Evolutionary conservation across 2,888 invertebrate genomes (phyloP).

Genomic region (Euplexia lucipara): DNA sequence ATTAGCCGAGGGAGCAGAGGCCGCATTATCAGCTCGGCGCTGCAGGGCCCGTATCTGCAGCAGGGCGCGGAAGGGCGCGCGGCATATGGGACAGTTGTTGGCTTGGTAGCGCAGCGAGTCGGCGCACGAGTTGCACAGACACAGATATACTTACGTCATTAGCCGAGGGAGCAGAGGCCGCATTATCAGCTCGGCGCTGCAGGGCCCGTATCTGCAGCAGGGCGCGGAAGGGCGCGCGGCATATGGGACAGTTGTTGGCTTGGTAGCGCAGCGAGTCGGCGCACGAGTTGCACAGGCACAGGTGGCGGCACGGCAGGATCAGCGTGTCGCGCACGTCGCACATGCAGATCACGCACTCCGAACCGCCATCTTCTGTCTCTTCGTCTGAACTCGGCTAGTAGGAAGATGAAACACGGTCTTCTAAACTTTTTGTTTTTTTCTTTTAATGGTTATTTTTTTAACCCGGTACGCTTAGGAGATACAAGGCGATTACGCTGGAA

Average conservation of each 20-base stretch:
- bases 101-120: no score
- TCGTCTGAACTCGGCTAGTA: slow-evolving; percentile 92
- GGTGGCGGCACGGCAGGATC: slow-evolving; percentile 99
- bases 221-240: slow-evolving; percentile 99
- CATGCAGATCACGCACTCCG: slow-evolving; percentile 99
- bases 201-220: slow-evolving; percentile 98
- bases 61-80: slow-evolving; percentile 99
- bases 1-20: slow-evolving; percentile 74
- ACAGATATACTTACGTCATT: slow-evolving; percentile 93
- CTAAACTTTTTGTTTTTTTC: no score
- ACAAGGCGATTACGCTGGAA: no score
- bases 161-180: slow-evolving; percentile 69
- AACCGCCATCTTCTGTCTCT: slow-evolving; percentile 97
- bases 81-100: no score
- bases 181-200: slow-evolving; percentile 91
- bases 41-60: slow-evolving; percentile 98
- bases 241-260: slow-evolving; percentile 99
- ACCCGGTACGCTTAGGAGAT: no score
- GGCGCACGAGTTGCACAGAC: no score
- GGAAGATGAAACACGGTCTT: no score
- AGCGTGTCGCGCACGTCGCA: slow-evolving; percentile 99
- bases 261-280: slow-evolving; percentile 99
- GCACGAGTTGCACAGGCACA: slow-evolving; percentile 99
- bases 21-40: slow-evolving; percentile 86
- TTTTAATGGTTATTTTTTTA: no score